Conservation (phyloP, 2,888 invertebrate species). For the Papilio gigon region DNA sequence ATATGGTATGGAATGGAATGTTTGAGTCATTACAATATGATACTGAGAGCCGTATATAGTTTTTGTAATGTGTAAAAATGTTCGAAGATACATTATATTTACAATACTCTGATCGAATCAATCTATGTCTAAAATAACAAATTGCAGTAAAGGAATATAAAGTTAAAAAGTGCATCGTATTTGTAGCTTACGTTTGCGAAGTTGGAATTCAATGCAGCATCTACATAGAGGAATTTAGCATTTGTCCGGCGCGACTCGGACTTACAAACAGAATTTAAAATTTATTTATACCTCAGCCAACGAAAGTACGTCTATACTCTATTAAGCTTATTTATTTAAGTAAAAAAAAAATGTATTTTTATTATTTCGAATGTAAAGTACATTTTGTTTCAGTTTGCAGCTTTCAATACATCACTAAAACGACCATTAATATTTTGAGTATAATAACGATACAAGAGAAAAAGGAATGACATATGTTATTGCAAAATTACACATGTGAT, state of each 20-base stretch:
- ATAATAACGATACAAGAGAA: too few relatives aligned
- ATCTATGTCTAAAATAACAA: slow-evolving; percentile 20
- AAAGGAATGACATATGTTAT: neutral
- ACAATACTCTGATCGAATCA: neutral
- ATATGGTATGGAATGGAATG: too few relatives aligned
- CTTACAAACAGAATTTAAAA: slow-evolving; percentile 78
- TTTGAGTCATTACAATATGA: too few relatives aligned
- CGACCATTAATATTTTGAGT: too few relatives aligned
- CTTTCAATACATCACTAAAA: too few relatives aligned
- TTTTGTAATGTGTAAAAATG: neutral
- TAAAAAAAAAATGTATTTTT: neutral
- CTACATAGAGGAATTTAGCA: slow-evolving; percentile 73
- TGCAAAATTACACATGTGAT: neutral
- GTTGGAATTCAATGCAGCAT: slow-evolving; percentile 53
- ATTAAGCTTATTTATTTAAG: slow-evolving; percentile 38
- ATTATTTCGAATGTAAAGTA: neutral
- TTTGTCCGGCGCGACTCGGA: slow-evolving; percentile 72
- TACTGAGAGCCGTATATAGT: too few relatives aligned
- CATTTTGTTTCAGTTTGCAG: too few relatives aligned
- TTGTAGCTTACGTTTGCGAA: slow-evolving; percentile 36
- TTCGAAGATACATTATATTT: neutral
- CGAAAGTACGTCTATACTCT: slow-evolving; percentile 11
- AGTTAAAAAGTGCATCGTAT: slow-evolving; percentile 28
- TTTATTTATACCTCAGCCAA: slow-evolving; percentile 55
- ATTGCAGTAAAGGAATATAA: slow-evolving; percentile 25